Evolutionary conservation across 2,113 vertebrate species (phyloP).

Genomic region (Boulengeromyrus knoepffleri): DNA sequence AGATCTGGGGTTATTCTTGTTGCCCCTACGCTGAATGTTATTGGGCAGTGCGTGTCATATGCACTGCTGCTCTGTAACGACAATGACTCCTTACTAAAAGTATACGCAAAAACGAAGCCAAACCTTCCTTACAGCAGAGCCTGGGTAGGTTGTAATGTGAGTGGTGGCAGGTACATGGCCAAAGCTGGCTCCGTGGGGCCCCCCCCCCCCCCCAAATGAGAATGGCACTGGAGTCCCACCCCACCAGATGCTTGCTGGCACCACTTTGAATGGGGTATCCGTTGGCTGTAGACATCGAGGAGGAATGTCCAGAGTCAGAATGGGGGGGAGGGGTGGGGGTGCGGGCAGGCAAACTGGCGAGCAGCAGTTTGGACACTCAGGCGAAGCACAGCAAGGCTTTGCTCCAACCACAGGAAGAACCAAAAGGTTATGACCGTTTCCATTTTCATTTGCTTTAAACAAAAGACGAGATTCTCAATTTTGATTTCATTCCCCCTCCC

Average conservation of each 20-base stretch:
- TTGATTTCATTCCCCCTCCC: neutral
- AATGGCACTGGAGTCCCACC: conserved; percentile 1
- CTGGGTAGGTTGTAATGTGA: neutral
- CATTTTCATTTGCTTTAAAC: conserved; percentile 10
- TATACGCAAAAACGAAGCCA: neutral
- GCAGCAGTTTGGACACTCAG: conserved; percentile 65
- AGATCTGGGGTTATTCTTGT: neutral
- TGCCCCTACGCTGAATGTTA: neutral
- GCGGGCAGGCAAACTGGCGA: conserved; percentile 71
- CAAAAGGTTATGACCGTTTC: conserved; percentile 66
- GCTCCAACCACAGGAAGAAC: conserved; percentile 72
- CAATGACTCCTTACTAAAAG: neutral
- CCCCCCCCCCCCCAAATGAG: neutral
- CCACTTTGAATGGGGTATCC: conserved; percentile 74
- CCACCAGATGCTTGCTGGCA: conserved; percentile 38
- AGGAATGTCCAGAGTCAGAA: conserved; percentile 50
- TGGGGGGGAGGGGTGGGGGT: conserved; percentile 49
- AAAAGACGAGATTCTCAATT: conserved; percentile 11
- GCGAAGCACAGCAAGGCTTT: conserved; percentile 68
- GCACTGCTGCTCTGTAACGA: neutral
- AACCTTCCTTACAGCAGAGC: neutral
- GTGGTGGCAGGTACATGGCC: neutral
- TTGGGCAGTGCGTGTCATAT: neutral
- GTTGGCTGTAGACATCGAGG: conserved; percentile 63
- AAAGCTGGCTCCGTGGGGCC: neutral